A percentile compares a stretch with the other conserved stretches of the same genome.
Conservation (phyloP, 1,140 invertebrate genomes). For the Drusus annulatus region DNA sequence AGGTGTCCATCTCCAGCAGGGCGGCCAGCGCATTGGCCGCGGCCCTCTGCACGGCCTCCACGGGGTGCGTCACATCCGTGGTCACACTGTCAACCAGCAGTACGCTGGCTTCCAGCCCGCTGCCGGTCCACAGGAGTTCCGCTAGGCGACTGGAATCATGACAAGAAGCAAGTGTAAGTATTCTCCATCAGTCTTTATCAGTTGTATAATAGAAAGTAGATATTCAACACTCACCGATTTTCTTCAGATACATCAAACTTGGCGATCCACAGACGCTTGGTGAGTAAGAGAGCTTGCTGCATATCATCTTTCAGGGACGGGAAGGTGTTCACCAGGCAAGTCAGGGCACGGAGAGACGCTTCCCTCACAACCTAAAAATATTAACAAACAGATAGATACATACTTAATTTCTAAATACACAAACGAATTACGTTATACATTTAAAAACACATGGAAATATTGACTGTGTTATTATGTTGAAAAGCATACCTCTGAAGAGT, state of each 20-base stretch:
- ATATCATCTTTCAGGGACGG: conserved; percentile 76
- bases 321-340: conserved; percentile 76
- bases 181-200: no score
- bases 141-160: conserved; percentile 73
- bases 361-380: conserved; percentile 80
- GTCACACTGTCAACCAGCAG: conserved; percentile 78
- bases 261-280: conserved; percentile 83
- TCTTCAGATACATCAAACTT: conserved; percentile 81
- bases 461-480: no score
- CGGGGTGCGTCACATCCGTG: conserved; percentile 83
- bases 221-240: conserved; percentile 70
- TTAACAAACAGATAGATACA: neutral
- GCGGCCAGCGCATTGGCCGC: conserved; percentile 83
- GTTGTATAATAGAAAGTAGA: no score
- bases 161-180: neutral
- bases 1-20: conserved; percentile 74
- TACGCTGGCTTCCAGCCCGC: conserved; percentile 74
- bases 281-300: conserved; percentile 75
- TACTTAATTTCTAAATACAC: neutral
- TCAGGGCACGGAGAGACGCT: conserved; percentile 82
- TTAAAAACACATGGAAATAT: no score
- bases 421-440: no score
- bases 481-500: conserved; percentile 68
- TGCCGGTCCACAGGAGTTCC: conserved; percentile 77
- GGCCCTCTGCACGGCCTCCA: conserved; percentile 84